phyloP scores from a whole-genome alignment of 2,113 vertebrate genomes.

The Nycticebus coucang region DNA sequence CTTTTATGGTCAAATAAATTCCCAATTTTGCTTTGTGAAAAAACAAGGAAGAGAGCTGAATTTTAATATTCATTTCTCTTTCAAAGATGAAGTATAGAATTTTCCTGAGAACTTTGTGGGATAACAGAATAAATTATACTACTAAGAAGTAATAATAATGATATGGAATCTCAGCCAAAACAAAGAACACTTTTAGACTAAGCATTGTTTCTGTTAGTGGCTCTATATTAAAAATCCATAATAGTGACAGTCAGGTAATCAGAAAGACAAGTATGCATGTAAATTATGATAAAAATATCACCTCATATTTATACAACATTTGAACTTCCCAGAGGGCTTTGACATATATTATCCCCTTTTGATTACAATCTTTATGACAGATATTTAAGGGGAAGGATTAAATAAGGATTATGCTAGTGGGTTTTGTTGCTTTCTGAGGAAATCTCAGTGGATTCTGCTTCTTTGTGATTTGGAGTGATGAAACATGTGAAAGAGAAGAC shows the following conservation, averaged over 20 bases:
- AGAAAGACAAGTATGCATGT: not conserved
- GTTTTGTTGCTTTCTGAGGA: not conserved
- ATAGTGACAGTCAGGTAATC: constrained; percentile 9
- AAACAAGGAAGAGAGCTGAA: not conserved
- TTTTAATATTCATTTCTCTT: not conserved
- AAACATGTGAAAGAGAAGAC: not conserved
- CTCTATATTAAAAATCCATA: not conserved
- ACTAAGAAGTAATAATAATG: not conserved
- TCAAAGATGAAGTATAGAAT: not conserved
- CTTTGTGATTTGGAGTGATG: not conserved
- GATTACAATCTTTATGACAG: constrained; percentile 39
- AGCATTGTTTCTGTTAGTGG: not conserved
- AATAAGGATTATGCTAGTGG: not conserved
- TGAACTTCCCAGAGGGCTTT: not conserved
- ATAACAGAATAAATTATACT: not conserved
- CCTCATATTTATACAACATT: constrained; percentile 32
- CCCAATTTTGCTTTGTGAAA: constrained; percentile 33
- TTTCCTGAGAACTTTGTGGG: not conserved
- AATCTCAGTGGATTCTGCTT: not conserved
- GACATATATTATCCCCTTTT: not conserved
- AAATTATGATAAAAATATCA: constrained; percentile 24
- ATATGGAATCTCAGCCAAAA: not conserved
- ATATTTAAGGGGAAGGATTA: constrained; percentile 7
- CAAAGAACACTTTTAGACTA: not conserved
- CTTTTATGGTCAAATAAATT: not conserved